Base-by-base conservation (phyloP, 2,888 invertebrate species). In the Serripes groenlandicus region DNA sequence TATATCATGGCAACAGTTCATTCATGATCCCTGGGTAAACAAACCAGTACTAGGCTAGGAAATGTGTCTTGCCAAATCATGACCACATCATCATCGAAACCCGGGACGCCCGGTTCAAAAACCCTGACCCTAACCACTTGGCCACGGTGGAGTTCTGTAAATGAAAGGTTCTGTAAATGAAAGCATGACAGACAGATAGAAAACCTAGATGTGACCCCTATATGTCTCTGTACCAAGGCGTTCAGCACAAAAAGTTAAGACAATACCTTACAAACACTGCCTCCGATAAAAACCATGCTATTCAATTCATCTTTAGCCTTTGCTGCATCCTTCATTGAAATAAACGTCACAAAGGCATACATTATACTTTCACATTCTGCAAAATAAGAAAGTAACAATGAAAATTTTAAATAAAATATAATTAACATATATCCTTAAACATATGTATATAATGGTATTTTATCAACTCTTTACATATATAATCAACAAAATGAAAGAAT, bases 281-380 rank as follows among this genome's bases (percentile, higher is more conserved):
- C 88, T 11, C 75, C 86, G n/a, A 91, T 62, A 23, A 72, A 62
- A 30, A 91, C 66, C 26, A 82, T 85, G n/a, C 87, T 79, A n/a
- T 75, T 88, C 21, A 90, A 68, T 9, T 85, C 66, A 18, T 81
- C 85, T 30, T 88, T 87, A 7, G 91, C 91, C 35, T 62, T 75
- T 2, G 75, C 72, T 2, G 91, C 90, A 23, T 86, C 84, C 58
- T 75, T 66, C 11, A 81, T 74, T 5, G 91, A 89, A 71, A 91
- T 91, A 73, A 89, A 92, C 42, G 90, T 91, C 35, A 92, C 91
- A 86, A 92, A 91, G 3, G 90, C 92, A 80, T 91, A 92, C 62
- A 69, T 89, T 77, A 56, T 70, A 66, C 18, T 69, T 68, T 34
- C 42, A 42, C 37, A 0, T 4, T 66, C 66, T 42, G 66, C 37